Conservation (phyloP, 37 sponge, comb jelly and placozoan species). For the Halichondria panicea region DNA sequence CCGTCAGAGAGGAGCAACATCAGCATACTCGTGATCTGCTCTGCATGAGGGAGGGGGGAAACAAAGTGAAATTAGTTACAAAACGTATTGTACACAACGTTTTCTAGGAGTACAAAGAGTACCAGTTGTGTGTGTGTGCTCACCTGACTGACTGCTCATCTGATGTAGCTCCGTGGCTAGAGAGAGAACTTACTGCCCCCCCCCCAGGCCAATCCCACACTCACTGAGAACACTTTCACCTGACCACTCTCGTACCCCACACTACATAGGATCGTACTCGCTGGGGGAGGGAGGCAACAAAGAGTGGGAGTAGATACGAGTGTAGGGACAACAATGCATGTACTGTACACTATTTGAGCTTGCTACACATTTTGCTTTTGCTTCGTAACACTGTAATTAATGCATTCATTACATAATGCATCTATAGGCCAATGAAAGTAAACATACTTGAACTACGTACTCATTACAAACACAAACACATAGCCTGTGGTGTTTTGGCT, state of each 20-base stretch:
- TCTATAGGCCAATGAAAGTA: too few relatives aligned
- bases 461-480: too few relatives aligned
- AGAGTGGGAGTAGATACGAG: neutral
- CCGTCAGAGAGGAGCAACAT: conserved; percentile 59
- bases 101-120: too few relatives aligned
- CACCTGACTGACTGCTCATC: conserved; percentile 14
- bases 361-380: too few relatives aligned
- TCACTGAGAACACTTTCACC: conserved; percentile 39
- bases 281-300: conserved; percentile 1
- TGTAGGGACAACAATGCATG: too few relatives aligned
- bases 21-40: conserved; percentile 24
- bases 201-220: conserved; percentile 17
- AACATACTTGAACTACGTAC: too few relatives aligned
- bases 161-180: conserved; percentile 32
- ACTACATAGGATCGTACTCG: conserved; percentile 27
- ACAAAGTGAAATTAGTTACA: too few relatives aligned
- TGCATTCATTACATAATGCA: too few relatives aligned
- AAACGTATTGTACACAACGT: too few relatives aligned
- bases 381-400: too few relatives aligned
- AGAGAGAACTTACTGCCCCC: conserved; percentile 20
- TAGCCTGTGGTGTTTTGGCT: too few relatives aligned
- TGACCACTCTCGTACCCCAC: conserved; percentile 23
- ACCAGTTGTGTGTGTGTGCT: neutral
- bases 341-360: too few relatives aligned
- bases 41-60: conserved; percentile 3